phyloP scores from a whole-genome alignment of 2,888 invertebrate species.

The Philhelius pedissequus region DNA sequence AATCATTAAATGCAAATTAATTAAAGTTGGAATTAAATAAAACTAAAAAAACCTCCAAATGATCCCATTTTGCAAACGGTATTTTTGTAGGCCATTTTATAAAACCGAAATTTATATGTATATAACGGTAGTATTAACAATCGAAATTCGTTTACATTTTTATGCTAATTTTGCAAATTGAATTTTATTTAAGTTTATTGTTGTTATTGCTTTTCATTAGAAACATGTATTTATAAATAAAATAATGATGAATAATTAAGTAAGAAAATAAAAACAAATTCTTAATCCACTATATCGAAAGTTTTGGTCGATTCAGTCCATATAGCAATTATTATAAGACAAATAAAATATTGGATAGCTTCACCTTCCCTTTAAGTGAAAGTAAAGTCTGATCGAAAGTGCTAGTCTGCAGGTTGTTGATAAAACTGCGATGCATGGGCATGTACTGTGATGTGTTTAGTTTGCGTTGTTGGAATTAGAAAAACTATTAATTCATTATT shows the following conservation, averaged over 20 bases:
- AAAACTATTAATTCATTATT: constrained; percentile 9
- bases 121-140: background rate
- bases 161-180: constrained; percentile 1
- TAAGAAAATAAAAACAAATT: background rate
- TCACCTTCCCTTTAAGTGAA: background rate
- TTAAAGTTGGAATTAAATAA: background rate
- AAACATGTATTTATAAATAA: background rate
- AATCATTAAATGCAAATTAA: too few species aligned
- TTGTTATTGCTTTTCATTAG: background rate
- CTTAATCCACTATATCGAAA: constrained; percentile 14
- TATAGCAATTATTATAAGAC: background rate
- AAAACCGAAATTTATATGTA: background rate
- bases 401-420: background rate
- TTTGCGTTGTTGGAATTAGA: background rate
- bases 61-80: background rate
- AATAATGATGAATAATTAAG: constrained; percentile 7
- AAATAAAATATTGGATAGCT: background rate
- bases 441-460: background rate
- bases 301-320: background rate
- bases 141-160: background rate
- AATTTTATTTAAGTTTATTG: background rate
- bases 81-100: background rate
- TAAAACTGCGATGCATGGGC: background rate
- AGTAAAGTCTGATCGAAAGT: background rate
- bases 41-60: background rate